Evolutionary conservation across 2,113 vertebrate species (phyloP), one percentile per base, ranked within the genome.

Genomic region (Galemys pyrenaicus): DNA sequence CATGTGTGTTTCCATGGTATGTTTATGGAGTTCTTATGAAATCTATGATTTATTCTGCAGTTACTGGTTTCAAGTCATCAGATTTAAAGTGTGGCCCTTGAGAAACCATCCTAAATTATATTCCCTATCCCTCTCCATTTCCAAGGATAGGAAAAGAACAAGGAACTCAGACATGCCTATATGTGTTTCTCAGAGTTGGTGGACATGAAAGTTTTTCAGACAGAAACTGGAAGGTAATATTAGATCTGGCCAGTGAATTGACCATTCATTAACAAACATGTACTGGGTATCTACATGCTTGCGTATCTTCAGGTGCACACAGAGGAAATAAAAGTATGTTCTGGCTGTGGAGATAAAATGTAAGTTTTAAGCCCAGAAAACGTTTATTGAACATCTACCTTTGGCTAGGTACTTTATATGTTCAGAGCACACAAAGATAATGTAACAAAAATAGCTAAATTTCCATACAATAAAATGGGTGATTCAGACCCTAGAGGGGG

Each of bases 401-500:
- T 54, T 77, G 68, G 35, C 20, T 84, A 39, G 37, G 20, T 56
- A 20, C 2, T 58, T n/a, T 9, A 60, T 51, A 32, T 82, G 54
- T 82, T 94, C 67, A 7, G 81, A 37, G 26, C 51, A 79, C 49
- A 75, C 79, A 58, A 35, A 91, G 39, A 51, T 65, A 58, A 35
- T n/a, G 24, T 11, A 32, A 51, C 39, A 87, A 74, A 81, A 67
- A 67, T 51, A 83, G 78, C 82, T 80, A 70, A 44, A 62, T 74
- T 80, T 17, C 3, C n/a, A 3, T 24, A 13, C 49, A 74, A 51
- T 68, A 88, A 84, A 75, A 28, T 19, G 6, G 15, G 19, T 75
- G 94, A 82, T 82, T 54, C 64, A 88, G 77, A 64, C 56, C 87
- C 64, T n/a, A 5, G 13, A 24, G 60, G 91, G 92, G 70, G 35